Percentiles rank a stretch among this genome's conserved stretches.
phyloP scores from a whole-genome alignment of 2,113 vertebrate genomes.

The Pao palembangensis region DNA sequence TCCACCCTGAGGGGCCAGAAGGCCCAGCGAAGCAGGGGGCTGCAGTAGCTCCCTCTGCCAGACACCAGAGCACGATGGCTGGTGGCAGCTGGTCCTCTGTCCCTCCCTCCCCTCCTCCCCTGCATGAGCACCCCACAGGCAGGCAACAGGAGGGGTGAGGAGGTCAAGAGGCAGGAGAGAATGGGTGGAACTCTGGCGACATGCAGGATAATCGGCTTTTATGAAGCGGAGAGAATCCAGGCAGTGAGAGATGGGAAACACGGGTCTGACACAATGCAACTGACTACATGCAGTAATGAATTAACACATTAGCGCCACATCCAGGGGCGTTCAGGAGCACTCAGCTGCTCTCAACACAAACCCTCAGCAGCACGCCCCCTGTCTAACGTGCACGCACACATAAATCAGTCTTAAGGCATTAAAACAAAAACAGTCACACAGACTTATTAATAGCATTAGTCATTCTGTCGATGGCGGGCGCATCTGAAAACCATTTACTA shows the following conservation, averaged over 20 bases:
- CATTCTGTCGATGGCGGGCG: conserved; percentile 44
- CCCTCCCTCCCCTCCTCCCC: conserved; percentile 54
- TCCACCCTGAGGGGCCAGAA: conserved; percentile 75
- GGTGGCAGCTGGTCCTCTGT: conserved; percentile 77
- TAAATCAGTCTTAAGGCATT: conserved; percentile 60
- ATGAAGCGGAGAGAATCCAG: conserved; percentile 72
- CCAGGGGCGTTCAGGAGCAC: conserved; percentile 58
- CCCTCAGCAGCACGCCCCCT: conserved; percentile 23
- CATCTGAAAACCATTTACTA: conserved; percentile 24
- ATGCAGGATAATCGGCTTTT: conserved; percentile 80
- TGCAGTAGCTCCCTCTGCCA: conserved; percentile 74
- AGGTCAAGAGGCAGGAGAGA: conserved; percentile 81
- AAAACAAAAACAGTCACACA: conserved; percentile 35
- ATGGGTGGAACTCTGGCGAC: conserved; percentile 60
- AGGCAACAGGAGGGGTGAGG: conserved; percentile 82
- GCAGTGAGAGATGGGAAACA: conserved; percentile 48
- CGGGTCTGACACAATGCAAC: conserved; percentile 66
- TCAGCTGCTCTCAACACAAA: conserved; percentile 69
- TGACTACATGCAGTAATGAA: conserved; percentile 71
- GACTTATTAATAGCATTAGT: conserved; percentile 66
- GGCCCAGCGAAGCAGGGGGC: conserved; percentile 75
- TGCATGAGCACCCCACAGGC: conserved; percentile 64
- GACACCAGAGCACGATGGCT: conserved; percentile 67
- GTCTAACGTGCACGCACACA: conserved; percentile 25
- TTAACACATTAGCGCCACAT: conserved; percentile 70